These are phyloP conservation scores for Drosophila vallismaia DNA, from an alignment of 2,888 invertebrate genomes.

Conservation along the genomic window DNA sequence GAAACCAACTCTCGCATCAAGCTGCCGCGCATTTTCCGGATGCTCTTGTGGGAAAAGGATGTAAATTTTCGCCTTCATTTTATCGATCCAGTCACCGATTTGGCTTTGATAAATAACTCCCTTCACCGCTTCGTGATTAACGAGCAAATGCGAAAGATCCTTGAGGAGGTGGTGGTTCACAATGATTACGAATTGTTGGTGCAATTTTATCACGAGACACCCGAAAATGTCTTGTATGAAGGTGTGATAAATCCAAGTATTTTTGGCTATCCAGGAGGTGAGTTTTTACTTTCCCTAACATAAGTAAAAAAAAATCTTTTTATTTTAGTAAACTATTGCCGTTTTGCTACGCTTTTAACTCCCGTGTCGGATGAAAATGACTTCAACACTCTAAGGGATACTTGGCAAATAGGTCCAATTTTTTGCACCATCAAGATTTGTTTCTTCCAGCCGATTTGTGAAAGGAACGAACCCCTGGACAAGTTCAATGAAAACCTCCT, in stretches of 20 bases:
- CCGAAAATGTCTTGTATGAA: slow-evolving; percentile 57
- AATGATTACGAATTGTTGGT: slow-evolving; percentile 65
- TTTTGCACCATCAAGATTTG: slow-evolving; percentile 65
- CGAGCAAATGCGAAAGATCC: slow-evolving; percentile 50
- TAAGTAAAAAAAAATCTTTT: not conserved
- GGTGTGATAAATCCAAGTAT: slow-evolving; percentile 67
- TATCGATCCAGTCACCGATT: slow-evolving; percentile 53
- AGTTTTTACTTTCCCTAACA: not conserved
- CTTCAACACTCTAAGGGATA: rapidly evolving
- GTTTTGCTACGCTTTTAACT: slow-evolving; percentile 48
- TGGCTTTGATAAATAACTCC: slow-evolving; percentile 73
- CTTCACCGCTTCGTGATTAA: slow-evolving; percentile 73
- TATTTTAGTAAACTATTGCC: slow-evolving; percentile 49
- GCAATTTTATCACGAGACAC: slow-evolving; percentile 59
- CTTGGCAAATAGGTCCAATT: slow-evolving; percentile 20
- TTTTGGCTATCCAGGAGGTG: slow-evolving; percentile 74
- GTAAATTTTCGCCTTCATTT: slow-evolving; percentile 48
- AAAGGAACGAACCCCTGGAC: slow-evolving; percentile 45
- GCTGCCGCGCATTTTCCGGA: slow-evolving; percentile 48
- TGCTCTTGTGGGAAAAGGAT: slow-evolving; percentile 52
- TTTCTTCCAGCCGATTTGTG: slow-evolving; percentile 51
- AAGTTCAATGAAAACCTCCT: slow-evolving; percentile 45
- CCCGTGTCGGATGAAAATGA: not conserved
- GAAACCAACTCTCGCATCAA: slow-evolving; percentile 51
- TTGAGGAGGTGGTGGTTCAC: slow-evolving; percentile 59